Base-by-base conservation (phyloP, 2,113 vertebrate genomes). In the Podarcis raffonei region DNA sequence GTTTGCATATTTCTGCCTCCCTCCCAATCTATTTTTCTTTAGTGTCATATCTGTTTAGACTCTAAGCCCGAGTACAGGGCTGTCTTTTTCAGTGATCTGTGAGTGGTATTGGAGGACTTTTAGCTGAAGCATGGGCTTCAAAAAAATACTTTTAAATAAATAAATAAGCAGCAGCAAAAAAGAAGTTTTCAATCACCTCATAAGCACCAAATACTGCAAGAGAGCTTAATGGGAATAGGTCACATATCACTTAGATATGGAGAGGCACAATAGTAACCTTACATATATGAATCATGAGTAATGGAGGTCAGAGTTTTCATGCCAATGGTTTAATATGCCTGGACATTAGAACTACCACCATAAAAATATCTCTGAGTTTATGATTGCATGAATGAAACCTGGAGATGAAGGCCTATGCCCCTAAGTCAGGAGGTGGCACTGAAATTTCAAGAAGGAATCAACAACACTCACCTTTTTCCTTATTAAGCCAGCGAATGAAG, bases 401-500 rank as follows among this genome's bases (percentile, higher is more conserved):
- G 53, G 27, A 48, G 6, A 6, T 7, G 4, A 76, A 57, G 32
- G n/a, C 1, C 1, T 48, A 27, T 39, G 59, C 59, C 0, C 0
- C 37, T 22, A 83, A 42, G 23, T 15, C 11, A 85, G 39, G 32
- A 42, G 48, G 57, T 25, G n/a, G 22, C 53, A 79, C 42, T 65
- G 68, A 22, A 65, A 68, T 86, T 53, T 71, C 78, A 68, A 27
- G 48, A 22, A 30, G 20, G 1, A 57, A 27, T 62, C 76, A 16
- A 5, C 3, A 13, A 1, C 57, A 1, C 4, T 94, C 89, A 99
- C 99, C 99, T 97, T 99, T 99, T 83, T 99, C 99, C 95, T 99
- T 99, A 94, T 99, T 98, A 92, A 99, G 98, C 99, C 99, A 99
- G 92, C 99, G 98, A 92, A 99, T 99, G 96, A 98, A 98, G 92